A percentile compares a stretch with the other conserved stretches of the same genome.
These are phyloP conservation scores for Chlorodrepanis virens DNA, from an alignment of 2,113 vertebrate species.

Conservation along the genomic window DNA sequence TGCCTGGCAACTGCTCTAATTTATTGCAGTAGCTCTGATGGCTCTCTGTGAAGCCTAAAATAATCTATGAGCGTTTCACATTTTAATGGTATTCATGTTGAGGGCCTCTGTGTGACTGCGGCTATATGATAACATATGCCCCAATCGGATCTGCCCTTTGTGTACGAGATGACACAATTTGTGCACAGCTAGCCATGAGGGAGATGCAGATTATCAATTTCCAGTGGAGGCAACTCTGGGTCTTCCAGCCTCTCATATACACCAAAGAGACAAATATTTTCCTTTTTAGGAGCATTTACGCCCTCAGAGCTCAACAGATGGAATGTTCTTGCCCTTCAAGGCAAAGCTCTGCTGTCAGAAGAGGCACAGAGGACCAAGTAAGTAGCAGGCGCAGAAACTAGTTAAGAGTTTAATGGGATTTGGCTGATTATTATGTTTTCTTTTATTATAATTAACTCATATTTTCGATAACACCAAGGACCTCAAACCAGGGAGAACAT, in stretches of 20 bases:
- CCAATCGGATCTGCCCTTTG: slow-evolving; percentile 45
- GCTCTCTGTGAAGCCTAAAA: slow-evolving; percentile 60
- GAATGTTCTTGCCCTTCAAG: slow-evolving; percentile 27
- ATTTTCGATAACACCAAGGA: background rate
- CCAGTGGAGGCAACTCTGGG: background rate
- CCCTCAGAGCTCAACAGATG: slow-evolving; percentile 28
- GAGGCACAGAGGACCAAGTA: background rate
- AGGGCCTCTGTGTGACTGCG: slow-evolving; percentile 52
- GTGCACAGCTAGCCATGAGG: slow-evolving; percentile 39
- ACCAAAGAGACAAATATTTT: slow-evolving; percentile 1
- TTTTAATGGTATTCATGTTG: slow-evolving; percentile 54
- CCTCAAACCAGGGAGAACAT: background rate
- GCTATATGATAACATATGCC: slow-evolving; percentile 44
- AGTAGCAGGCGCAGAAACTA: background rate
- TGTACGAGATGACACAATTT: slow-evolving; percentile 36
- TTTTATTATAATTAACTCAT: background rate
- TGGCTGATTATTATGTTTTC: background rate
- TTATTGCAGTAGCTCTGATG: slow-evolving; percentile 29
- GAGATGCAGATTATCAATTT: slow-evolving; percentile 29
- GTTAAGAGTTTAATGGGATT: slow-evolving; percentile 4
- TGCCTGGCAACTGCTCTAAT: slow-evolving; percentile 48
- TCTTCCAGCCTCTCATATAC: background rate
- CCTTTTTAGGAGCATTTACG: background rate
- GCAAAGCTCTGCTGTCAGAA: slow-evolving; percentile 24
- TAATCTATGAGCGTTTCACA: slow-evolving; percentile 42